Evolutionary conservation across 2,797 vertebrate species (phyloP), one percentile per base, ranked within the genome.

Genomic region (Parauchenoglanis punctatus): DNA sequence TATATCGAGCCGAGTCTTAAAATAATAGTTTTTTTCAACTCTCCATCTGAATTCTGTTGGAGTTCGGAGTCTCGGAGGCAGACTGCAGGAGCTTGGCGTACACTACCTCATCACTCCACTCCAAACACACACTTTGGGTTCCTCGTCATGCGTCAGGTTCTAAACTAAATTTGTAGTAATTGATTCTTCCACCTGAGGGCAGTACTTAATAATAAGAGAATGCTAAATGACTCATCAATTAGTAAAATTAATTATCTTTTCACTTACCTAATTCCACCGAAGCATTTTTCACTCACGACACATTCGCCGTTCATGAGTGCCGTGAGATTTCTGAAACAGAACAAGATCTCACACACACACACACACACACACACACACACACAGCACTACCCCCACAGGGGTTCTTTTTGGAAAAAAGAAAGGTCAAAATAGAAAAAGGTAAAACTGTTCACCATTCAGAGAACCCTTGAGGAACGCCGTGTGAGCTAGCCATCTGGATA

Each of bases 161-260:
- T 84, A 85, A 81, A 84, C 83, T 81, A 52, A 85, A 90, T 90
- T 87, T 91, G 90, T 84, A 91, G 86, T 91, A 92, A 92, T 89
- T 89, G 87, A 90, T 88, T 90, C 87, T 73, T 90, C 91, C 91
- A 91, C 91, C 91, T 89, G 91, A 90, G 90, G 91, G 91, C 91
- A 92, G 89, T 89, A 89, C 91, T 91, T 91, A 90, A 89, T 91
- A 91, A 92, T 91, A 90, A 89, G 70, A 82, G 68, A 87, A 88
- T 87, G 75, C 88, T 89, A 81, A 88, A 91, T 91, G 84, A 86
- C 84, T 86, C 63, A 90, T 90, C 89, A 90, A 91, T 91, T 91
- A 91, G 87, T 84, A 54, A 84, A 90, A 91, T 91, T 83, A 87
- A 91, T 91, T 84, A 89, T 86, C 87, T 68, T 88, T 73, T 84